phyloP scores from a whole-genome alignment of 2,113 vertebrate species.

The Lophius piscatorius region DNA sequence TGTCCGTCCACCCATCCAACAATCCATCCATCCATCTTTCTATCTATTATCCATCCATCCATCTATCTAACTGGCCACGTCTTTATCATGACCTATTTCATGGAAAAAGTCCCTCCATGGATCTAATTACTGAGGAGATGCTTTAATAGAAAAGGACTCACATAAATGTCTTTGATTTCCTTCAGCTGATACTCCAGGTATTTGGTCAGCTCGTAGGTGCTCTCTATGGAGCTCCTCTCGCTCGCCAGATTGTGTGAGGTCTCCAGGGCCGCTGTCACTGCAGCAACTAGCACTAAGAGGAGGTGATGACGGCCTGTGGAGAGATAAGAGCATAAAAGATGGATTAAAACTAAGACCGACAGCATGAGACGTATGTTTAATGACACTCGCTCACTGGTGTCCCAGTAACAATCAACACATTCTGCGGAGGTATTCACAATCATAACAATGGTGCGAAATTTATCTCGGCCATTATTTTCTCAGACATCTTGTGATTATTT shows the following conservation, averaged over 20 bases:
- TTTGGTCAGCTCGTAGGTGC: slow-evolving; percentile 96
- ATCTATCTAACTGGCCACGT: too few relatives aligned
- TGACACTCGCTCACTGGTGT: slow-evolving; percentile 30
- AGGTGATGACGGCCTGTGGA: slow-evolving; percentile 64
- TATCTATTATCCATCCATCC: too few relatives aligned
- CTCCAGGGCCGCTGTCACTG: slow-evolving; percentile 83
- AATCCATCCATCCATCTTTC: too few relatives aligned
- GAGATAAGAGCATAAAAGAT: background rate
- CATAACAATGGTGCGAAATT: slow-evolving; percentile 51
- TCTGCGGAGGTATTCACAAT: slow-evolving; percentile 32
- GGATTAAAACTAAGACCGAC: slow-evolving; percentile 20
- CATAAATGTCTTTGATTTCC: slow-evolving; percentile 93
- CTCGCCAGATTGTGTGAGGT: slow-evolving; percentile 82
- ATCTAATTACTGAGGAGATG: too few relatives aligned
- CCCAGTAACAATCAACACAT: slow-evolving; percentile 33
- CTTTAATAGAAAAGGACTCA: slow-evolving; percentile 74
- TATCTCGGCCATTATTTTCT: slow-evolving; percentile 38
- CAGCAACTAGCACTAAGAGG: slow-evolving; percentile 85
- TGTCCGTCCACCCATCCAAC: too few relatives aligned
- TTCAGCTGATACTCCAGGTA: slow-evolving; percentile 97
- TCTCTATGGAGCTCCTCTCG: slow-evolving; percentile 91
- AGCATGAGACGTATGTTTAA: slow-evolving; percentile 28
- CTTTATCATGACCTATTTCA: too few relatives aligned
- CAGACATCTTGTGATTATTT: slow-evolving; percentile 47
- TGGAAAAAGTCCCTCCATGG: too few relatives aligned